Evolutionary conservation across 1,140 invertebrate species (phyloP), one percentile per base, ranked within the genome.

Genomic region (Trichonephila inaurata): DNA sequence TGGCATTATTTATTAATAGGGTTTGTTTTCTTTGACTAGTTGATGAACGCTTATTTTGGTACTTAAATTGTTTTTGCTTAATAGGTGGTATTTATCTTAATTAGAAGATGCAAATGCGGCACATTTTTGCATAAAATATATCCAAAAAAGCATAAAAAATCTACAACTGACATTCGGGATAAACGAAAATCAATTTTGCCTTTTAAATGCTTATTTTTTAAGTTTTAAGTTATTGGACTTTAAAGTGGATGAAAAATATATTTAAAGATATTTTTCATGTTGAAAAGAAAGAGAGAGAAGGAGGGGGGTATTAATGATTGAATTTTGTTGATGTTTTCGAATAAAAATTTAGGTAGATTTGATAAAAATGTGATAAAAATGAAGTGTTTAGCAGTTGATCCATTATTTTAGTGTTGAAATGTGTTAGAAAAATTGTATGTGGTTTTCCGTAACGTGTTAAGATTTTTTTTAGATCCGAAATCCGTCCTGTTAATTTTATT

Each of bases 11-110:
- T 77, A 77, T 77, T 77, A 33, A 77, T 77, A 33, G 72, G 24
- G 12, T 77, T 40, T 19, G 28, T 40, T 77, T 40, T 33, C 28
- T 77, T 24, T 77, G 72, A 16, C 28, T 40, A 16, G 72, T 77
- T 77, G 28, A 77, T 33, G 28, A 77, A 33, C 16, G 28, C 24
- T 33, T 28, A 28, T 77, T 33, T 77, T 77, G 24, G 28, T 77
- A 18, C 14, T 28, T 5, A 33, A 40, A 77, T 77, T 77, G 72
- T 33, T 40, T 77, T 77, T 28, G 28, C 28, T 40, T 77, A 77
- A 77, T 77, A 77, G 72, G 72, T 33, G 33, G 28, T 14, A 16
- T 40, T 77, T 77, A 28, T 77, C 72, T 77, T 77, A 40, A 77
- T 77, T 77, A 77, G 18, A 40, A 4, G 1, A 77, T 77, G 24